Base-by-base conservation (phyloP, 2,113 vertebrate genomes). In the Origma solitaria region DNA sequence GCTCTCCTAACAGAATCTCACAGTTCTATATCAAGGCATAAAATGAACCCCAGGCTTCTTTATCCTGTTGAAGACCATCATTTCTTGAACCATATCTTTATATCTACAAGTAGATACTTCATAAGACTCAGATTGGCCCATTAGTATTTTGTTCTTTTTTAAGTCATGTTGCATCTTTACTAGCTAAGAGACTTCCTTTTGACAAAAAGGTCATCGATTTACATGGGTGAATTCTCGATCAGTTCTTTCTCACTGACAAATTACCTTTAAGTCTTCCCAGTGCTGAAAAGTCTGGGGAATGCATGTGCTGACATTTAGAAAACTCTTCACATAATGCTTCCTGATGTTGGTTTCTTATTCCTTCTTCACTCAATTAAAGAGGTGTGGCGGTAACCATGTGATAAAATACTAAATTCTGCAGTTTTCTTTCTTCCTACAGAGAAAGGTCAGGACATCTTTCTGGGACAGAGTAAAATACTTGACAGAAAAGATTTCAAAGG, bases 141-240 rank as follows among this genome's bases (percentile, higher is more conserved):
- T 96, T 97, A 97, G 94, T 96, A 86, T 96, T 96, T 95, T 92
- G 92, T 96, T 94, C 94, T 88, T 95, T 97, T 91, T 83, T 76
- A 94, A 96, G 85, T 95, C 94, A 88, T 88, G 90, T 56, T 93
- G 94, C 85, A 95, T 95, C 94, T 94, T 92, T 95, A 95, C 94
- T 92, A 95, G 93, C 91, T 95, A 95, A 95, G 91, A 97, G 93
- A 96, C 81, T 96, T 96, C 85, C 82, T 94, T 96, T 94, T 94
- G 95, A 92, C 95, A 94, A 95, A 97, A 97, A 96, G 95, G 96
- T 97, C 95, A 97, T 94, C 85, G 92, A 97, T 97, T 96, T 96
- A 96, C 96, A 96, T 97, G 96, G 96, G 88, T 93, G 92, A 97
- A 97, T 97, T 90, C 93, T 97, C 47, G 80, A 97, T 96, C 93